Evolutionary conservation across 1,140 invertebrate species (phyloP), one percentile per base, ranked within the genome.

Genomic region (Leptonema lineaticorne): DNA sequence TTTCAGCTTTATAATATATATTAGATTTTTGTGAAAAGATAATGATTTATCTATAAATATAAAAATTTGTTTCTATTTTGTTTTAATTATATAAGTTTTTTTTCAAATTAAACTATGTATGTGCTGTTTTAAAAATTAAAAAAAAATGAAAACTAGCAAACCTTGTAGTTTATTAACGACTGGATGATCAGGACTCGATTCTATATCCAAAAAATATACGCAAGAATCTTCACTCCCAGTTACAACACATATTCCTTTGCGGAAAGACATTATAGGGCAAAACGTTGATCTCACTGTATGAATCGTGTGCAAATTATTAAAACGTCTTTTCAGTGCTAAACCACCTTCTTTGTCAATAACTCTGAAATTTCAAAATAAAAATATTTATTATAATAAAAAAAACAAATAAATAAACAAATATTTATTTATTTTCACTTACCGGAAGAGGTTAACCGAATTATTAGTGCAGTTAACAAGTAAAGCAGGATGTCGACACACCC

Each of bases 141-240:
- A 58, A 29, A 16, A 57, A 29, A 8, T n/a, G 45, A 4, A 6
- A 48, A 48, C 9, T 27, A 57, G 2, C 85, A 60, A 67, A 82
- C 81, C 93, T 78, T 94, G 90, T 9, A 96, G 80, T 79, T 92
- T 91, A 77, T 94, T 94, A 11, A 95, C 87, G 71, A 89, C 88
- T 2, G 90, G 86, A 50, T 85, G 85, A 33, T 83, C 84, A 16
- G 86, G 87, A 66, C 89, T 86, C 68, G 87, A 85, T 75, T 91
- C 87, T 56, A 93, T 87, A 78, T 95, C 91, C 67, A 94, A 84
- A 76, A 96, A 90, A 82, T 94, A 92, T 46, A 96, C 88, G 75
- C 88, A 89, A 68, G 91, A 89, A 82, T 95, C 93, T 80, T 95
- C 93, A 79, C 92, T 92, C 48, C 92, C 93, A 68, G 89, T 89